phyloP scores from a whole-genome alignment of 2,113 vertebrate genomes.

The Nycticorax nycticorax region DNA sequence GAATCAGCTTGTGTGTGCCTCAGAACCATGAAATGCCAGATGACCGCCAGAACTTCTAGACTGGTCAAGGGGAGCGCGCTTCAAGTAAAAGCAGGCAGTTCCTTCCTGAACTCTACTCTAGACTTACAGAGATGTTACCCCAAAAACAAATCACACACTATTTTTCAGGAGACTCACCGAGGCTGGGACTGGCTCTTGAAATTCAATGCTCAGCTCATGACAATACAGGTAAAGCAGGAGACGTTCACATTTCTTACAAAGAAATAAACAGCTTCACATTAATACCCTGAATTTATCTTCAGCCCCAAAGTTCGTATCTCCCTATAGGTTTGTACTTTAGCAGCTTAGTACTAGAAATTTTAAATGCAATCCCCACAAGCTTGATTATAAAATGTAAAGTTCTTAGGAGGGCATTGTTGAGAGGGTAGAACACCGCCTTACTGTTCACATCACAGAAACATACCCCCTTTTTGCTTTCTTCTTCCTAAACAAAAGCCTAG shows the following conservation, averaged over 20 bases:
- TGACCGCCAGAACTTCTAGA: background rate
- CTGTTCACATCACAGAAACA: background rate
- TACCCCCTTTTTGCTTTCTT: background rate
- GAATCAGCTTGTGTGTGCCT: background rate
- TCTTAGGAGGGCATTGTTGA: background rate
- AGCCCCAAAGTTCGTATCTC: background rate
- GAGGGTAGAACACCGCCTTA: background rate
- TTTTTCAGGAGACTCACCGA: slow-evolving; percentile 84
- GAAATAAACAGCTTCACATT: slow-evolving; percentile 24
- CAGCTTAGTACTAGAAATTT: background rate
- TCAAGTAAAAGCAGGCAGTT: background rate
- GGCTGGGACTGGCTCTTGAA: slow-evolving; percentile 91
- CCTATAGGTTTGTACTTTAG: background rate
- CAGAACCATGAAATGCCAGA: background rate
- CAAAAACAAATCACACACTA: background rate
- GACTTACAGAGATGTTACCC: background rate
- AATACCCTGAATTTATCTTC: background rate
- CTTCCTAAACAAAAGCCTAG: background rate
- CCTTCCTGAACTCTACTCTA: background rate
- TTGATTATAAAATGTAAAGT: background rate
- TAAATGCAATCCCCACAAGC: background rate
- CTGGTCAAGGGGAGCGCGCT: background rate
- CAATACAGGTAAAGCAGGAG: slow-evolving; percentile 95
- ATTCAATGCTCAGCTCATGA: slow-evolving; percentile 95
- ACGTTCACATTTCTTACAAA: slow-evolving; percentile 91